Conservation (phyloP, 2,888 invertebrate genomes). For the Trichogramma dendrolimi region DNA sequence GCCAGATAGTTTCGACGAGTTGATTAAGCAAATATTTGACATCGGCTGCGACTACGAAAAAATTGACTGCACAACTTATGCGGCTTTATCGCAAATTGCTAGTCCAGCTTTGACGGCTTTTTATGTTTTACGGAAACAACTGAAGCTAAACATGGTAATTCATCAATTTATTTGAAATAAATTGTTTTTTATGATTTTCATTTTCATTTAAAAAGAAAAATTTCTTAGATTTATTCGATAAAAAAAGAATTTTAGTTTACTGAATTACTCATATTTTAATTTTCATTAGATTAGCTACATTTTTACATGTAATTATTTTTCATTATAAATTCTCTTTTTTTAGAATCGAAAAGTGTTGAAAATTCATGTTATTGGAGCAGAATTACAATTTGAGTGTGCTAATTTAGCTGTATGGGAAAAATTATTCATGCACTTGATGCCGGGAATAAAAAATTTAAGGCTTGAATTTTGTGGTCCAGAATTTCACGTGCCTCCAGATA, state of each 20-base stretch:
- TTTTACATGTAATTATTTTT: not conserved
- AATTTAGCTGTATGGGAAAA: slow-evolving; percentile 68
- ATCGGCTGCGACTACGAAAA: slow-evolving; percentile 51
- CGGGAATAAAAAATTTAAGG: slow-evolving; percentile 56
- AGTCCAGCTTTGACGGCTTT: slow-evolving; percentile 65
- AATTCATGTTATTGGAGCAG: slow-evolving; percentile 64
- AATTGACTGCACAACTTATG: slow-evolving; percentile 60
- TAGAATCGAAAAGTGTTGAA: slow-evolving; percentile 12
- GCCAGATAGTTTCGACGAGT: slow-evolving; percentile 54
- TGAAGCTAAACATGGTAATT: slow-evolving; percentile 6
- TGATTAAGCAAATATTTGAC: slow-evolving; percentile 54
- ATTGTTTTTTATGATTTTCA: not conserved
- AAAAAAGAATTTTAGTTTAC: not conserved
- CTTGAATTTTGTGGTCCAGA: slow-evolving; percentile 66
- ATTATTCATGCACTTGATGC: slow-evolving; percentile 64
- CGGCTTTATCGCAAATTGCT: slow-evolving; percentile 62
- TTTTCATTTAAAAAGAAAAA: not conserved
- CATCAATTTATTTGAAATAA: not conserved
- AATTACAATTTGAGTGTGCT: slow-evolving; percentile 69
- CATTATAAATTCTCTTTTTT: not conserved
- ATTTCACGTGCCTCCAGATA: slow-evolving; percentile 58
- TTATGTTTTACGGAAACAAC: slow-evolving; percentile 53
- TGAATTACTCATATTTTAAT: slow-evolving; percentile 28
- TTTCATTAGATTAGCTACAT: not conserved
- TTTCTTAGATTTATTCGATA: not conserved